Evolutionary conservation across 2,113 vertebrate genomes (phyloP).

Genomic region (Dicentrarchus labrax): DNA sequence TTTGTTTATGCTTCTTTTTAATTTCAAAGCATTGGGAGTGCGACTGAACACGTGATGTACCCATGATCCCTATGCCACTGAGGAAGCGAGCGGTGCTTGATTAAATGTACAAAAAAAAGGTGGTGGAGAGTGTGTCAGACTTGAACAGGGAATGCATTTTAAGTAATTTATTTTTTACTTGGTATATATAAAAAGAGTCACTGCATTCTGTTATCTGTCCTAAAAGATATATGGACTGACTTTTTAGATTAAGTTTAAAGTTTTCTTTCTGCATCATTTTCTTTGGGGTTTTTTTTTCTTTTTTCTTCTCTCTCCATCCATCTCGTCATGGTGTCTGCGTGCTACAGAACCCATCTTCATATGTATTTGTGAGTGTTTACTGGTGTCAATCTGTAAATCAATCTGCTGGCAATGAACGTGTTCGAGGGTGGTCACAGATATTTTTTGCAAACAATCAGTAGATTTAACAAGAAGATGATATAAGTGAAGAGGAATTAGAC

Average conservation of each 20-base stretch:
- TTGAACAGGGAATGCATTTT: constrained; percentile 69
- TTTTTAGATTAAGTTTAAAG: background rate
- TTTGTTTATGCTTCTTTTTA: constrained; percentile 36
- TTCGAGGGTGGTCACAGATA: background rate
- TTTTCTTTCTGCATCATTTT: constrained; percentile 28
- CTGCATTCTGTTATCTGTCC: constrained; percentile 54
- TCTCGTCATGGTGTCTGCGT: constrained; percentile 46
- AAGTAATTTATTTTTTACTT: constrained; percentile 82
- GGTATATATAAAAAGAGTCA: constrained; percentile 46
- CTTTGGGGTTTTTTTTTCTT: constrained; percentile 18
- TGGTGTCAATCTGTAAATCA: constrained; percentile 38
- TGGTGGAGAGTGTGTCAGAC: constrained; percentile 51
- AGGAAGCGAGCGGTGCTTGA: constrained; percentile 35
- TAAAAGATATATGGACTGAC: constrained; percentile 7
- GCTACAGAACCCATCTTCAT: constrained; percentile 36
- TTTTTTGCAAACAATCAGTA: constrained; percentile 1
- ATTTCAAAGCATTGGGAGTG: constrained; percentile 26
- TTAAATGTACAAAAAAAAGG: constrained; percentile 28
- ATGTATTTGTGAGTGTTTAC: constrained; percentile 52
- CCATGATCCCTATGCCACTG: constrained; percentile 33
- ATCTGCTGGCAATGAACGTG: constrained; percentile 13
- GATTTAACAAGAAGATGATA: background rate
- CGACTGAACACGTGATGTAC: constrained; percentile 18
- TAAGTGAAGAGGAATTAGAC: background rate
- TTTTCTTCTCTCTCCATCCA: constrained; percentile 44